Evolutionary conservation across 2,888 invertebrate genomes (phyloP), one percentile per base, ranked within the genome.

Genomic region (Morpho helenor): DNA sequence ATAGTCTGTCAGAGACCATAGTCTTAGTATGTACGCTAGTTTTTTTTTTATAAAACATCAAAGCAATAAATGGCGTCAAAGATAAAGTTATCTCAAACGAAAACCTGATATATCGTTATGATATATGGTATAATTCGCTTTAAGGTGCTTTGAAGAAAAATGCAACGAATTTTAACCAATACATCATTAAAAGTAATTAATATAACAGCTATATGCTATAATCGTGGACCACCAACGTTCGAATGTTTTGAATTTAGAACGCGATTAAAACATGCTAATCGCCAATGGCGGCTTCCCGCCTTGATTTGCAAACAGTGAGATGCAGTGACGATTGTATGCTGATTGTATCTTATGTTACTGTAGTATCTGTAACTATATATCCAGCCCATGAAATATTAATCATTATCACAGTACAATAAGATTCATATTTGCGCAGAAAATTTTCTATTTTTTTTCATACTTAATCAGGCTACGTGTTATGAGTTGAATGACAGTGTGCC

Each of bases 241-340:
- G 65, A 64, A 73, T 42, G 48, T 48, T 54, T 80, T 73, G 72
- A 80, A 81, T 81, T 82, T 80, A 75, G 81, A 80, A 79, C 75
- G 68, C 72, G 72, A 77, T 78, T 72, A 78, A 80, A 72, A 72
- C 68, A 72, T 81, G 80, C 79, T 84, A 85, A 85, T 84, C 76
- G 67, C 76, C 76, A 76, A 77, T 79, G 80, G 77, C 67, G 64
- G 61, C 57, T 66, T 66, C 64, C 66, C 66, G 69, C 74, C 78
- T 79, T 82, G 82, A 88, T 87, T 88, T 88, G 88, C 87, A 87
- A 85, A 86, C 87, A 84, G 84, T 76, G 77, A 77, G 70, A 68
- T 62, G 76, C 73, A 68, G 75, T 82, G 79, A 79, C 84, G 80
- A 87, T 88, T 88, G 87, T 88, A 88, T 88, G 87, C 71, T 85